A percentile compares a stretch with the other conserved stretches of the same genome.
Evolutionary conservation across 37 sponge, comb jelly and placozoan genomes (phyloP).

Genomic region (Chondrilla cf. caribensis): DNA sequence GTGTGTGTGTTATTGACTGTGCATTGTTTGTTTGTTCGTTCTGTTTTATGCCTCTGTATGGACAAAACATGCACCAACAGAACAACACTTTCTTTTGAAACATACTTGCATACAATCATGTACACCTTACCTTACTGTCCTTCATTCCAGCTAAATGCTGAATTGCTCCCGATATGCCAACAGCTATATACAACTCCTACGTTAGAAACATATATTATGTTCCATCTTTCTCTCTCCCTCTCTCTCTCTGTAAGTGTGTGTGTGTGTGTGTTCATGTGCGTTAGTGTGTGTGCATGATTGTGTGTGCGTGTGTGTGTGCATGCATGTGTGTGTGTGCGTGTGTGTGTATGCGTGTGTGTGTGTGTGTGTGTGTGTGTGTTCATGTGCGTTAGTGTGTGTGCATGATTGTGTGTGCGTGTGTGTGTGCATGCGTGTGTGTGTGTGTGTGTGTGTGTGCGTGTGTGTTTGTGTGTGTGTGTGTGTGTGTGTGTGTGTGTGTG

Average conservation of each 20-base stretch:
- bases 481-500: conserved; percentile 16
- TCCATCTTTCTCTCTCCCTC: too few species aligned
- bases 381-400: background rate
- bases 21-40: too few species aligned
- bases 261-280: background rate
- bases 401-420: background rate
- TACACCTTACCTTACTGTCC: conserved; percentile 88
- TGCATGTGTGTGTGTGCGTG: conserved; percentile 1
- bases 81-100: too few species aligned
- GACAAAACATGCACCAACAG: too few species aligned
- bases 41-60: too few species aligned
- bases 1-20: too few species aligned
- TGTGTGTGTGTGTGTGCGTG: background rate
- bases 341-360: background rate
- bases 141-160: conserved; percentile 99
- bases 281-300: background rate
- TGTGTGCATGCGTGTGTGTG: background rate
- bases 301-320: conserved; percentile 1
- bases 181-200: conserved; percentile 97
- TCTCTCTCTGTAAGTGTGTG: background rate
- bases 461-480: conserved; percentile 6
- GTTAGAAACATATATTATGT: too few species aligned
- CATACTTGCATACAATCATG: too few species aligned
- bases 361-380: background rate
- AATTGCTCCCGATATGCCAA: conserved; percentile 99